Conservation (phyloP, 2,113 vertebrate species). For the Gopherus flavomarginatus region DNA sequence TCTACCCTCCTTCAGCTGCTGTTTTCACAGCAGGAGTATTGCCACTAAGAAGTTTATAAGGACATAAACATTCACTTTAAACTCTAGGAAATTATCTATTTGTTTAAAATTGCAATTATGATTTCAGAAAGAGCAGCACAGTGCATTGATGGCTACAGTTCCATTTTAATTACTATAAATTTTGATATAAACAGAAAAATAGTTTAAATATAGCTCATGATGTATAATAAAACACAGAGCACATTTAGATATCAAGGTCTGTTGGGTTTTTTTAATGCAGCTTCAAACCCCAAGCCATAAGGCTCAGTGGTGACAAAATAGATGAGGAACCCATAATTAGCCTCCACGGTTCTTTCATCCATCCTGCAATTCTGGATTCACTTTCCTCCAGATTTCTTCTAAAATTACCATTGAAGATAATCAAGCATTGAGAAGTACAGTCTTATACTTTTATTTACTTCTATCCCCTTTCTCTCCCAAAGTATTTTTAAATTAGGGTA, state of each 20-base stretch:
- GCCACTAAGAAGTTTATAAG: constrained; percentile 70
- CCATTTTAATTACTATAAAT: constrained; percentile 59
- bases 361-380: neutral
- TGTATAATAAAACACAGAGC: neutral
- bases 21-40: constrained; percentile 60
- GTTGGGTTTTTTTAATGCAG: neutral
- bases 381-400: neutral
- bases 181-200: constrained; percentile 53
- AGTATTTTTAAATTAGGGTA: neutral
- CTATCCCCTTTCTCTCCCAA: neutral
- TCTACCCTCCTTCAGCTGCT: constrained; percentile 68
- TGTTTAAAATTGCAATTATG: constrained; percentile 71
- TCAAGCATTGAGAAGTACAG: neutral
- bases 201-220: constrained; percentile 62
- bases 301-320: neutral
- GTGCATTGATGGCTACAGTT: neutral
- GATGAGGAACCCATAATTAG: neutral
- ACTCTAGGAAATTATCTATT: constrained; percentile 69
- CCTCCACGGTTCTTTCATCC: neutral
- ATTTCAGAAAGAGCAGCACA: constrained; percentile 57
- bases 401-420: neutral
- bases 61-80: constrained; percentile 75
- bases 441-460: neutral
- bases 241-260: neutral
- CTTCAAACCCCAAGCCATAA: neutral